Percentiles rank a stretch among this genome's conserved stretches.
Conservation (phyloP, 2,888 invertebrate genomes). For the Parochlus steinenii region DNA sequence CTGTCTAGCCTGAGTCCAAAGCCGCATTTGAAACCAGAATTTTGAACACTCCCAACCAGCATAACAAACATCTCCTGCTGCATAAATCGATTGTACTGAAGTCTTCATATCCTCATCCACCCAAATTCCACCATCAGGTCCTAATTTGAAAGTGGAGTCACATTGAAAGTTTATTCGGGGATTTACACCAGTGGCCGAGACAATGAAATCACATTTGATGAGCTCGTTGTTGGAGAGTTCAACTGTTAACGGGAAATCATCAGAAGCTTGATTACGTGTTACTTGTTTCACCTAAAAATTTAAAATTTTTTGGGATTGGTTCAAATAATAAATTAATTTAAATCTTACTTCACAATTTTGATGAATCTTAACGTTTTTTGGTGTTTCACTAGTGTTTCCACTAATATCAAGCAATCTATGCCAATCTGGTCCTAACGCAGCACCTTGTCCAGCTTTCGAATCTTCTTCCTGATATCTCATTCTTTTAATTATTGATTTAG, state of each 20-base stretch:
- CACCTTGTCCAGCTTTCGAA: conserved; percentile 43
- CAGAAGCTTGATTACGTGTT: conserved; percentile 16
- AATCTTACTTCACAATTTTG: conserved; percentile 45
- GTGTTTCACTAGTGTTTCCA: conserved; percentile 31
- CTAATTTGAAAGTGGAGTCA: conserved; percentile 34
- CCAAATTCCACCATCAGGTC: conserved; percentile 62
- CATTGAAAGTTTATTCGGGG: conserved; percentile 45
- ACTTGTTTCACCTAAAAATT: too few species aligned
- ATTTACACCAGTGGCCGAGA: conserved; percentile 89
- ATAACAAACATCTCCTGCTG: conserved; percentile 88
- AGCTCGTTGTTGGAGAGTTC: conserved; percentile 52
- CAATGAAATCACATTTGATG: conserved; percentile 71
- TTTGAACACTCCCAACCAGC: conserved; percentile 59
- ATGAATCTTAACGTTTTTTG: conserved; percentile 38
- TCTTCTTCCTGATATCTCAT: conserved; percentile 49
- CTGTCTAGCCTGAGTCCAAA: conserved; percentile 97
- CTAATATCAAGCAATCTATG: conserved; percentile 47
- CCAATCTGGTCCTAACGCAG: conserved; percentile 97
- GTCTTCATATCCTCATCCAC: conserved; percentile 81
- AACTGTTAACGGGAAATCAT: conserved; percentile 52
- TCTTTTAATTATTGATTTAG: conserved; percentile 35
- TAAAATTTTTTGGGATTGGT: too few species aligned
- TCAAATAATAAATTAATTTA: too few species aligned
- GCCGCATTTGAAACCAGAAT: conserved; percentile 87
- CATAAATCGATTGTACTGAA: conserved; percentile 60